Conservation (phyloP, 2,797 vertebrate genomes). For the Leucoraja ocellata region DNA sequence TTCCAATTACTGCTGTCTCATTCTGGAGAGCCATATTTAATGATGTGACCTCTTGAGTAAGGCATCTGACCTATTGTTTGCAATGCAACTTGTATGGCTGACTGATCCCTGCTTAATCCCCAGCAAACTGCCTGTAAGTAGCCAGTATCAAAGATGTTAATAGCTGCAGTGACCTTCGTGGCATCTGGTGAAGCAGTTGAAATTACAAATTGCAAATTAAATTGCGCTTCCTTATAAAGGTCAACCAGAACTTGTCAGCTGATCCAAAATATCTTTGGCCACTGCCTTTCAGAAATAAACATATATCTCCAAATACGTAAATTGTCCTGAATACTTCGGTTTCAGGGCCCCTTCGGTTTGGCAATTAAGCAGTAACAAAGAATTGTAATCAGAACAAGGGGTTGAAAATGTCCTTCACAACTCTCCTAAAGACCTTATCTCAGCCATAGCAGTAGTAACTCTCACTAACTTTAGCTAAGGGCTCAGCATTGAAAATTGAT, state of each 20-base stretch:
- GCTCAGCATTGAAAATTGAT: no score
- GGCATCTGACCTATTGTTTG: constrained; percentile 35
- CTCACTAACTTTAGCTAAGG: not conserved
- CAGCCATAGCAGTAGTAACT: not conserved
- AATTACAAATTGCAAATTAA: constrained; percentile 26
- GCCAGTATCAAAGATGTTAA: constrained; percentile 12
- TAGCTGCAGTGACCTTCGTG: constrained; percentile 26
- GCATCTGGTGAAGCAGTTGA: constrained; percentile 1
- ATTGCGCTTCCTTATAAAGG: constrained; percentile 27
- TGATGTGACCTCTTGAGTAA: constrained; percentile 24
- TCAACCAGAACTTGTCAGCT: constrained; percentile 24
- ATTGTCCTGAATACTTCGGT: not conserved
- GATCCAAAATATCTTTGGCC: constrained; percentile 12
- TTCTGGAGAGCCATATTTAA: constrained; percentile 30
- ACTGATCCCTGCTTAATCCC: constrained; percentile 28
- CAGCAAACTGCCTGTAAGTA: constrained; percentile 22
- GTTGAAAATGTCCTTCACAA: not conserved
- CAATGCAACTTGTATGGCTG: constrained; percentile 12
- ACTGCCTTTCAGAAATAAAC: constrained; percentile 18
- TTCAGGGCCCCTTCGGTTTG: not conserved
- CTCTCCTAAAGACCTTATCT: not conserved
- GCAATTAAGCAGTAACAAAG: not conserved
- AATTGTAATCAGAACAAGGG: not conserved
- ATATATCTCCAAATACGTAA: not conserved
- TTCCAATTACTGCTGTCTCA: constrained; percentile 32